Base-by-base conservation (phyloP, 2,888 invertebrate species). In the Meteorus cinctellus region DNA sequence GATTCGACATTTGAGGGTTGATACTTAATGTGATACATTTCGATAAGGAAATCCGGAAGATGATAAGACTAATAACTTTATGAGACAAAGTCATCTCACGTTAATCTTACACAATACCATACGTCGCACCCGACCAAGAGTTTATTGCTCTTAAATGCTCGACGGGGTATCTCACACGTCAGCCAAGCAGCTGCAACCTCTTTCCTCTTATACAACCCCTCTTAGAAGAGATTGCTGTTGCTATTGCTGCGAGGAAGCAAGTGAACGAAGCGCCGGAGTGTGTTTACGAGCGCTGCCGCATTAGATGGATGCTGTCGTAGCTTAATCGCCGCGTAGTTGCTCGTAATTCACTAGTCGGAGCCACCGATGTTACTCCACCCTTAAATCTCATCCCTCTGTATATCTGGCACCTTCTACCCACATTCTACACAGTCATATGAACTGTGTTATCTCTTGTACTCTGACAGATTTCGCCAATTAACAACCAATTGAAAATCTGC, bases 261-360 rank as follows among this genome's bases (percentile, higher is more conserved):
- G 73, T 59, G 72, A 68, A 75, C 77, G 78, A 79, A 75, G 79
- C 79, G 79, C 75, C 75, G 74, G 77, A 80, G 80, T 81, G 78
- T 82, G 86, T 86, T 86, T 86, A 86, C 86, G 86, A 84, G 85
- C 83, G 79, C 75, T 77, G 81, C 80, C 79, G 83, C 79, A 83
- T 82, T 85, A 83, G 84, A 85, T 82, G 82, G 84, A 83, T 85
- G 83, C 82, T 84, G 85, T 84, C 84, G 83, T 80, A 78, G 83
- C 82, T 83, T 85, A 86, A 86, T 86, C 84, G 83, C 81, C 79
- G 82, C 77, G 82, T 55, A 55, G 55, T 79, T 81, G 74, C 84
- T 82, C 80, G 80, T 83, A 85, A 83, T 82, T 86, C 82, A 82
- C 81, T 81, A 77, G 77, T 76, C 77, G 75, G 73, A 77, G 76